Base-by-base conservation (phyloP, 2,888 invertebrate species). In the Lasioglossum leucozonium region DNA sequence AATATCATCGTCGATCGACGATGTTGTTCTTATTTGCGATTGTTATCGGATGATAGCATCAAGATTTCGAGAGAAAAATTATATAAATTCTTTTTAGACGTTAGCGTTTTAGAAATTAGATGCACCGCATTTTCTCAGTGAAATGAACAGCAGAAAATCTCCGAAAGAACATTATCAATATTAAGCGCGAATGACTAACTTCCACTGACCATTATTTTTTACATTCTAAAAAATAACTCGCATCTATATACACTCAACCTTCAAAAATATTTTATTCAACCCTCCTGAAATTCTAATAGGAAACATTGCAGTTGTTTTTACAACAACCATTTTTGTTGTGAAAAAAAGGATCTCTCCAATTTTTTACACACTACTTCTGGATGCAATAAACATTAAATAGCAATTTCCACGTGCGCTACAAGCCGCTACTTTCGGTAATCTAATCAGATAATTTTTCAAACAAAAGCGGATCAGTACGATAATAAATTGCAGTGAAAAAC, bases 11-110 rank as follows among this genome's bases (percentile, higher is more conserved):
- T 22, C 40, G 42, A 44, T 72, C 65, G 40, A 16, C 26, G 22
- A 47, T 72, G 42, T 4, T 82, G 34, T 78, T 44, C 58, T 58
- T 72, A 67, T 76, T 79, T 47, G 16, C 62, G 47, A 42, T 34
- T n/a, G 16, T 55, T 76, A 75, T 79, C 78, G n/a, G 16, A 8
- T 3, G 18, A 30, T 67, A 13, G 10, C 4, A 72, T 75, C 55
- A 34, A 30, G 22, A 42, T 72, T 78, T 65, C 8, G 34, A 67
- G 13, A 13, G 26, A 22, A 62, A 55, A 34, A 58, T 13, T 37
- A 22, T 76, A 51, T 26, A 51, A 67, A 18, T n/a, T 37, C n/a
- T n/a, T 62, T 22, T 58, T 4, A n/a, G 34, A 30, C 18, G 51
- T 51, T 47, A 10, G 22, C 51, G 51, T 51, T 22, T 22, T 8